Evolutionary conservation across 2,113 vertebrate species (phyloP), one percentile per base, ranked within the genome.

Genomic region (Mola mola): DNA sequence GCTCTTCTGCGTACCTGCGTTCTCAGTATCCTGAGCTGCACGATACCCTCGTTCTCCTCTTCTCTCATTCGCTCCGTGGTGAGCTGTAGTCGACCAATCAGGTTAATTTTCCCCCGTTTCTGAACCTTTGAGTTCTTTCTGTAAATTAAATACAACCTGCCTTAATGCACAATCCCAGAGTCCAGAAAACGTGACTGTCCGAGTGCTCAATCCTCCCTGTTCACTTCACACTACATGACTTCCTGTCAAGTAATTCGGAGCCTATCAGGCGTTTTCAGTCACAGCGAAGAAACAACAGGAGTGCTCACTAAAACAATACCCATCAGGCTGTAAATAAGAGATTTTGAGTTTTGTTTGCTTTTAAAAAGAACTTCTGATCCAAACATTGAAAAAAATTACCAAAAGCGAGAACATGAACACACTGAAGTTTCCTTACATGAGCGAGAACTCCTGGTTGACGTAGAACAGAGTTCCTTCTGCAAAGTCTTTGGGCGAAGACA

Each of bases 41-140:
- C 97, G 68, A 99, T 99, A 83, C 97, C 97, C 92, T 99, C 97
- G 57, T 99, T 99, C 70, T 99, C 97, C 68, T 99, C 97, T 84
- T 99, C 97, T 72, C 97, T 92, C 97, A 98, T 99, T 79, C 97
- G 93, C 84, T 99, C 97, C 0, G 97, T 99, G 31, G 97, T 99
- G 69, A 99, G 94, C 78, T 99, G 97, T 57, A 99, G 91, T 13
- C 97, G 95, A 63, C 97, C 97, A 77, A 99, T 99, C 89, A 99
- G 91, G 82, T 99, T 99, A 59, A 99, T 99, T 90, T 99, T 99
- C 57, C 97, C 97, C 58, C 97, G 92, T 89, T 98, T 99, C 89
- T 99, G 97, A 80, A 98, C 97, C 87, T 99, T 99, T 68, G 94
- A 95, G 16, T 99, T 99, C 94, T 99, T 99, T 95, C 97, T 99